Evolutionary conservation across 2,888 invertebrate genomes (phyloP).

Genomic region (Netelia virgata): DNA sequence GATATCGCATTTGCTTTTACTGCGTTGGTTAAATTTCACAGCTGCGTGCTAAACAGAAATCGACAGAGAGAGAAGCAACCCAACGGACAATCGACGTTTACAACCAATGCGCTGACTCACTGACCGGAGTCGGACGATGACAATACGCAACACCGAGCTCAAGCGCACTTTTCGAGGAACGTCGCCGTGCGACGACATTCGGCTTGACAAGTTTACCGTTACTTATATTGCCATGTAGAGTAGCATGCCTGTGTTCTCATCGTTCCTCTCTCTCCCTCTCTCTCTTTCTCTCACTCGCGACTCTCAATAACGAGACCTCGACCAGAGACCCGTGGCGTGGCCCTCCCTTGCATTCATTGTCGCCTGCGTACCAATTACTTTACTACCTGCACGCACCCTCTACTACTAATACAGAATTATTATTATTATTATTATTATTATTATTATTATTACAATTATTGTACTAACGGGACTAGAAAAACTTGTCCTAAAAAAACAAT

Average conservation of each 20-base stretch:
- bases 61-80: conserved; percentile 9
- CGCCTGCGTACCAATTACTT: neutral
- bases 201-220: conserved; percentile 35
- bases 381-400: neutral
- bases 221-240: neutral
- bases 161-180: conserved; percentile 44
- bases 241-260: neutral
- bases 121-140: neutral
- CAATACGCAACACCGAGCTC: conserved; percentile 15
- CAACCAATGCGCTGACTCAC: conserved; percentile 54
- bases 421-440: neutral
- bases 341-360: conserved; percentile 2
- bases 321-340: neutral
- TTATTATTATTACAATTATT: too few species aligned
- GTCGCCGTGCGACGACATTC: conserved; percentile 7
- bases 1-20: neutral
- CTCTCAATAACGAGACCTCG: conserved; percentile 19
- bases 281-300: neutral
- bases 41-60: neutral
- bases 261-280: neutral
- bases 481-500: too few species aligned
- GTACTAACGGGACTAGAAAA: too few species aligned
- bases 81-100: conserved; percentile 38
- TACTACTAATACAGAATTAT: neutral
- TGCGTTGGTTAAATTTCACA: neutral